Percentiles rank a stretch among this genome's conserved stretches.
Conservation (phyloP, 2,797 vertebrate genomes). For the Salmo trutta region DNA sequence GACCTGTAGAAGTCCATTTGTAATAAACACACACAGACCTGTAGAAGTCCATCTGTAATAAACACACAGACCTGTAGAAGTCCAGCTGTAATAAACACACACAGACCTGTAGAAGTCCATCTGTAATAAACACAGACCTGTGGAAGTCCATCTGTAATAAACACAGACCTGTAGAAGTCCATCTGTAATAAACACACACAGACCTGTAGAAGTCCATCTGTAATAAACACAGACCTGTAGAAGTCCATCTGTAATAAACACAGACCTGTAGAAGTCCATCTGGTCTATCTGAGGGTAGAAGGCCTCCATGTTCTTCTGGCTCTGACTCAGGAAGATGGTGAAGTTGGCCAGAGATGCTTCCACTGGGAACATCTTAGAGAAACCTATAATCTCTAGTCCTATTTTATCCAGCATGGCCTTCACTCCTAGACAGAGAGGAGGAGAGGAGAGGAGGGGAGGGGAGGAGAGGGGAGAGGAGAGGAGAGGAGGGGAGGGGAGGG, state of each 20-base stretch:
- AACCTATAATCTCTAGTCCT: conserved; percentile 76
- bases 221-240: too few species aligned
- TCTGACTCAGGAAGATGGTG: conserved; percentile 75
- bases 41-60: conserved; percentile 83
- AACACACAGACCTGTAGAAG: conserved; percentile 52
- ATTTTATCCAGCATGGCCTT: conserved; percentile 84
- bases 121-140: too few species aligned
- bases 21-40: conserved; percentile 71
- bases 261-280: conserved; percentile 90
- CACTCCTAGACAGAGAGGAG: conserved; percentile 71
- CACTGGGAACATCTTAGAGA: conserved; percentile 80
- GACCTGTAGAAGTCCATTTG: too few species aligned
- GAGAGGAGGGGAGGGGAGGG: too few species aligned
- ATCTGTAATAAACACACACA: too few species aligned
- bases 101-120: neutral
- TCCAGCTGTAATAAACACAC: conserved; percentile 72
- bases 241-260: neutral
- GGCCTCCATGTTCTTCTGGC: conserved; percentile 76
- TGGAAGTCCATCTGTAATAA: too few species aligned
- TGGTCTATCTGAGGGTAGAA: conserved; percentile 84
- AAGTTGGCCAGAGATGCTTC: conserved; percentile 79
- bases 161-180: too few species aligned
- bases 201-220: too few species aligned
- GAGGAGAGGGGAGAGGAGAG: too few species aligned
- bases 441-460: neutral